Percentiles rank a stretch among this genome's conserved stretches.
Evolutionary conservation across 1,140 invertebrate species (phyloP).

Genomic region (Chionoecetes opilio): DNA sequence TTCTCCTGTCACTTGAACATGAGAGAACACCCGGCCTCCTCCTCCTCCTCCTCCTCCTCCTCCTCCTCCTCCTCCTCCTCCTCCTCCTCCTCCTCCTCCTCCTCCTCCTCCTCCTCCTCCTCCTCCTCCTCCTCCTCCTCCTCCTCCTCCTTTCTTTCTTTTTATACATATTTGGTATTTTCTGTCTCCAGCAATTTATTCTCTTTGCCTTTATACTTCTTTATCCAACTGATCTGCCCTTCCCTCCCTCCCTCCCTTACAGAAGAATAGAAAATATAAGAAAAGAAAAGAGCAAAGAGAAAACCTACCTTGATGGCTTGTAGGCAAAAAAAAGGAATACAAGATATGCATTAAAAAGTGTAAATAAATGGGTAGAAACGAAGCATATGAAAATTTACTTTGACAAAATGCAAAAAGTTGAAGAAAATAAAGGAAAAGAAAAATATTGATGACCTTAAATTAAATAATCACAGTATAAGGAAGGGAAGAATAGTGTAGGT

Average conservation of each 20-base stretch:
- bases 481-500: not conserved
- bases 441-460: too few relatives aligned
- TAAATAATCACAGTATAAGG: too few relatives aligned
- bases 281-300: not conserved
- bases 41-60: slow-evolving; percentile 33
- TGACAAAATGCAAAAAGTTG: too few relatives aligned
- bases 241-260: too few relatives aligned
- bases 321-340: too few relatives aligned
- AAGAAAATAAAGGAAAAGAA: not conserved
- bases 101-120: slow-evolving; percentile 49
- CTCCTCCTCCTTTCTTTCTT: not conserved
- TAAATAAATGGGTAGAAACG: too few relatives aligned
- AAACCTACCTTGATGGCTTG: not conserved
- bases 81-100: slow-evolving; percentile 51
- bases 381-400: too few relatives aligned
- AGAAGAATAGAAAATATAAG: not conserved
- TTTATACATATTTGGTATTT: too few relatives aligned
- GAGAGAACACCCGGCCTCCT: not conserved
- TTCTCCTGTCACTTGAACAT: not conserved
- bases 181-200: not conserved
- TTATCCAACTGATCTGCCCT: too few relatives aligned
- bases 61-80: slow-evolving; percentile 41
- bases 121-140: slow-evolving; percentile 20
- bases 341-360: too few relatives aligned
- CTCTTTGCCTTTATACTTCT: not conserved